Evolutionary conservation across 2,797 vertebrate species (phyloP).

Genomic region (Phalloptychus januarius): DNA sequence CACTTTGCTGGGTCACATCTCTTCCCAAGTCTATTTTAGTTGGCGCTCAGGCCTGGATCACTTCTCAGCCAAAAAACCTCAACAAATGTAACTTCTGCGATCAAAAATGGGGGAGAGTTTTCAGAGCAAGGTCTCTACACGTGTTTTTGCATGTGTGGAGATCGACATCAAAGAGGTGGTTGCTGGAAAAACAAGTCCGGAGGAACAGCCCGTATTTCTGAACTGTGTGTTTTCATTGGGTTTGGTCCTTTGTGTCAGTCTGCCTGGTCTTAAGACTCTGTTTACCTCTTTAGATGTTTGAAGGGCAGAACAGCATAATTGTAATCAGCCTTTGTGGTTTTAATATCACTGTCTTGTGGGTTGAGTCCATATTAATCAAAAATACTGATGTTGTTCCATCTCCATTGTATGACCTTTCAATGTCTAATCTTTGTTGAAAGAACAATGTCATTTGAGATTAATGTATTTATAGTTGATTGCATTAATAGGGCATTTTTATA

Average conservation of each 20-base stretch:
- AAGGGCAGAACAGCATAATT: not conserved
- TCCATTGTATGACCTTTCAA: not conserved
- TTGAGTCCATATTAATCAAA: not conserved
- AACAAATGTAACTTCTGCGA: slow-evolving; percentile 3
- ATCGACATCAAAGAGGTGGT: slow-evolving; percentile 28
- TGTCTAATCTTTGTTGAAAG: slow-evolving; percentile 1
- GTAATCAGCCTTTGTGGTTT: not conserved
- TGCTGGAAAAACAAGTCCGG: slow-evolving; percentile 27
- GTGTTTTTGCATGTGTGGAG: slow-evolving; percentile 15
- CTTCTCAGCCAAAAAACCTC: slow-evolving; percentile 15
- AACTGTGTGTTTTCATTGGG: not conserved
- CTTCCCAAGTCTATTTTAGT: slow-evolving; percentile 35
- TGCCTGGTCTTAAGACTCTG: not conserved
- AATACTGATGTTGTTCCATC: not conserved
- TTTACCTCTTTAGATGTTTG: not conserved
- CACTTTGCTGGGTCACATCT: slow-evolving; percentile 24
- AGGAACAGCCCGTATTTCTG: slow-evolving; percentile 18
- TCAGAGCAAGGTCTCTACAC: slow-evolving; percentile 1
- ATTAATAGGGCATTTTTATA: not conserved
- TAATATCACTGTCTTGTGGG: not conserved
- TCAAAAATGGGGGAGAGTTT: not conserved
- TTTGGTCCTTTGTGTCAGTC: slow-evolving; percentile 8
- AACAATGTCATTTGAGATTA: not conserved
- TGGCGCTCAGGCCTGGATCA: not conserved
- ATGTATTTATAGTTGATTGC: not conserved